A percentile compares a stretch with the other conserved stretches of the same genome.
phyloP scores from a whole-genome alignment of 1,140 invertebrate genomes.

The Coptotermes formosanus region DNA sequence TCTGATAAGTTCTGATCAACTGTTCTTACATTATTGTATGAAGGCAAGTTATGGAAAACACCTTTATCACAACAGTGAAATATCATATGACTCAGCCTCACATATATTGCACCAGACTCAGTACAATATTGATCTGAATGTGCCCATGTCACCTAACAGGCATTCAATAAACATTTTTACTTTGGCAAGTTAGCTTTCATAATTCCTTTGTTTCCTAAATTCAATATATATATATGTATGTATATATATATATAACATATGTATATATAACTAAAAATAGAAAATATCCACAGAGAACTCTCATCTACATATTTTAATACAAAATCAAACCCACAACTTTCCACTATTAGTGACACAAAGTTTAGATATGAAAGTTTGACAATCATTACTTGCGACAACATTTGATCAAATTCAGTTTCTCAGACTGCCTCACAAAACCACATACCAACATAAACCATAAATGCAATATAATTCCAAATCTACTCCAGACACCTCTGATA shows the following conservation, averaged over 20 bases:
- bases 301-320: neutral
- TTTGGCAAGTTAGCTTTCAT: conserved; percentile 16
- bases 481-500: too few species aligned
- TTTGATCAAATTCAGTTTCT: neutral
- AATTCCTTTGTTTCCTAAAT: neutral
- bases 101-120: neutral
- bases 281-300: neutral
- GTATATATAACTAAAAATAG: neutral
- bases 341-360: neutral
- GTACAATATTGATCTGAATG: neutral
- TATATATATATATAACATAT: conserved; percentile 3
- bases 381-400: neutral
- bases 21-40: neutral
- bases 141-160: neutral
- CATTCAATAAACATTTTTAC: conserved; percentile 16
- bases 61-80: neutral
- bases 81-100: neutral
- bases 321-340: neutral
- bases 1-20: neutral
- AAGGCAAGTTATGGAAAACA: conserved; percentile 14
- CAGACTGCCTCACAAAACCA: neutral
- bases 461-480: neutral
- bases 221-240: neutral
- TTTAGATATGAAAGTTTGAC: neutral
- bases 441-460: neutral